These are phyloP conservation scores for Macaca nemestrina DNA, from an alignment of 2,113 vertebrate species.

Conservation along the genomic window DNA sequence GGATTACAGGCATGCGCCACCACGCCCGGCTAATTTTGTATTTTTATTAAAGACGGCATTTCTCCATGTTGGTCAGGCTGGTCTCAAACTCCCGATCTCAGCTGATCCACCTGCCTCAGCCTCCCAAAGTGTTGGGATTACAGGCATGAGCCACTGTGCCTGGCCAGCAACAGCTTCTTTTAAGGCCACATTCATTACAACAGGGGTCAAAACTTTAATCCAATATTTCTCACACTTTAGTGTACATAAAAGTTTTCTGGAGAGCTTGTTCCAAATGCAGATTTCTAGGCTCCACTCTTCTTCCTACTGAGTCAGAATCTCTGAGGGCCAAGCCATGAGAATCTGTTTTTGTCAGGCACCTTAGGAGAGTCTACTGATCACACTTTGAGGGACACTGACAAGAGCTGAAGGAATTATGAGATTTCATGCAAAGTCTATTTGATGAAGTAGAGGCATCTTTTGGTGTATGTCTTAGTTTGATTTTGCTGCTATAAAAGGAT, in stretches of 20 bases:
- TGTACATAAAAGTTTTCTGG: background rate
- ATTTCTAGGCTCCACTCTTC: background rate
- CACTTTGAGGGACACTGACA: background rate
- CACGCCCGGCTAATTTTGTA: too few species aligned
- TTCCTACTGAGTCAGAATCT: background rate
- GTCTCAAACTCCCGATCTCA: too few species aligned
- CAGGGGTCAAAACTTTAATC: background rate
- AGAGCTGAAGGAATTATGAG: background rate
- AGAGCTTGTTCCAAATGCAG: background rate
- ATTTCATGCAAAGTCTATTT: background rate
- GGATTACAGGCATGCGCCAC: too few species aligned
- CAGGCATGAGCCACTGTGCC: too few species aligned
- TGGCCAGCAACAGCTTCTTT: background rate
- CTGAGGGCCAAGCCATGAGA: background rate
- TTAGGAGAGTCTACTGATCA: background rate
- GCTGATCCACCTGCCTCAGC: too few species aligned
- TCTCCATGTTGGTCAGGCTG: too few species aligned
- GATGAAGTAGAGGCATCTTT: background rate
- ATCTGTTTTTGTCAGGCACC: background rate
- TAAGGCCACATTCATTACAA: background rate
- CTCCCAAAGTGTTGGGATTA: too few species aligned
- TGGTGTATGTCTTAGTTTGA: background rate
- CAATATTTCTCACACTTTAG: background rate
- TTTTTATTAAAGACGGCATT: too few species aligned
- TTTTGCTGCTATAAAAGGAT: background rate